Evolutionary conservation across 2,888 invertebrate genomes (phyloP).

Genomic region (Branchipolynoe longqiensis): DNA sequence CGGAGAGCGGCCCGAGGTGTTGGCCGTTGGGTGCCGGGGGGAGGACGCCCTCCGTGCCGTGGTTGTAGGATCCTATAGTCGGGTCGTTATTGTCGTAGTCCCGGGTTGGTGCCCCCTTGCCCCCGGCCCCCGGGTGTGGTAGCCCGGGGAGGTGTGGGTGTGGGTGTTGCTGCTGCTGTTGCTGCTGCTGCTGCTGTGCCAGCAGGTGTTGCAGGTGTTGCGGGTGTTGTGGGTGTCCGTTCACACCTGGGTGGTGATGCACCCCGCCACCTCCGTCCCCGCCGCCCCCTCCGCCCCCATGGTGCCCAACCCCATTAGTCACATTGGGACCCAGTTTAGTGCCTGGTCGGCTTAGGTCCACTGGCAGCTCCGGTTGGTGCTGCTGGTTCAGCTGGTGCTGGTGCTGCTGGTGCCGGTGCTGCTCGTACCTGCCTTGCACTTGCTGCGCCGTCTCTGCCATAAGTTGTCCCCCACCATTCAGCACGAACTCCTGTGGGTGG

Average conservation of each 20-base stretch:
- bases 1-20: neutral
- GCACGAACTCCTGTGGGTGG: no score
- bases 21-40: neutral
- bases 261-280: neutral
- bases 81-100: slow-evolving; percentile 53
- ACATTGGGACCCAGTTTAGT: slow-evolving; percentile 9
- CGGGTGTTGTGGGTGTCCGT: neutral
- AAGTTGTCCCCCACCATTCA: slow-evolving; percentile 37
- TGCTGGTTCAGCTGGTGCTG: slow-evolving; percentile 11
- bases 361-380: slow-evolving; percentile 34
- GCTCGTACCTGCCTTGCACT: neutral
- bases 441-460: slow-evolving; percentile 35
- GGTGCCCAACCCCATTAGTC: slow-evolving; percentile 9
- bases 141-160: neutral
- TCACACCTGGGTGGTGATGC: neutral
- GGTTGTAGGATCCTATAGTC: slow-evolving; percentile 38
- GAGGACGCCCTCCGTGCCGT: neutral
- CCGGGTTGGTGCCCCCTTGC: neutral
- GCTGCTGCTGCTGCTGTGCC: neutral
- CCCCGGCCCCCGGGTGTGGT: neutral
- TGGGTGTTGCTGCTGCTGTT: neutral
- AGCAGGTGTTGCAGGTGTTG: neutral
- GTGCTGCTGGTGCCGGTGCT: slow-evolving; percentile 22
- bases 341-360: slow-evolving; percentile 38
- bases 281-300: no score